Percentiles rank a stretch among this genome's conserved stretches.
Evolutionary conservation across 1,140 invertebrate genomes (phyloP).

Genomic region (Arctopsyche grandis): DNA sequence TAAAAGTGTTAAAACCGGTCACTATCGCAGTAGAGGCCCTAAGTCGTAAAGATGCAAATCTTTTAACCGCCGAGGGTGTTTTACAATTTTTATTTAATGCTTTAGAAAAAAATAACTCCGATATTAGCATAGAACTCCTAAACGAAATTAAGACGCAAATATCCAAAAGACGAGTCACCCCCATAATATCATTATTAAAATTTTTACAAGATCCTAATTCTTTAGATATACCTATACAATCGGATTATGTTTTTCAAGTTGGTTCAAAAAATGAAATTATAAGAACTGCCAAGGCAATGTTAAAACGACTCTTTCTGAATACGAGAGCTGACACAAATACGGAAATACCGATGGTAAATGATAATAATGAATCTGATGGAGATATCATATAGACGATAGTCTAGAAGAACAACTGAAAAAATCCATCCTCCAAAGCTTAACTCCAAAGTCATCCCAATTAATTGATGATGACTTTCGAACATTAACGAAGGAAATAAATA

Average conservation of each 20-base stretch:
- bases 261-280: neutral
- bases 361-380: too few relatives aligned
- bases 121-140: neutral
- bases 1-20: neutral
- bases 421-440: too few relatives aligned
- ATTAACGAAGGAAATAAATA: too few relatives aligned
- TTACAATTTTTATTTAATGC: neutral
- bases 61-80: neutral
- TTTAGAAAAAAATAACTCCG: neutral
- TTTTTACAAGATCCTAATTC: neutral
- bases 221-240: too few relatives aligned
- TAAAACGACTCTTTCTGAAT: neutral
- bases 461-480: too few relatives aligned
- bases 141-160: slow-evolving; percentile 2
- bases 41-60: slow-evolving; percentile 6
- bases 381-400: too few relatives aligned
- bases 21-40: neutral
- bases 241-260: neutral
- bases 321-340: neutral
- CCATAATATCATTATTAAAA: neutral
- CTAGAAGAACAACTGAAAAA: too few relatives aligned
- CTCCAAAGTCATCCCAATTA: too few relatives aligned
- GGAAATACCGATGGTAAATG: too few relatives aligned
- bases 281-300: neutral
- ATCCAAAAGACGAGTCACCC: neutral